A percentile compares a stretch with the other conserved stretches of the same genome.
These are phyloP conservation scores for Acanthopagrus latus DNA, from an alignment of 2,797 vertebrate species.

Conservation along the genomic window DNA sequence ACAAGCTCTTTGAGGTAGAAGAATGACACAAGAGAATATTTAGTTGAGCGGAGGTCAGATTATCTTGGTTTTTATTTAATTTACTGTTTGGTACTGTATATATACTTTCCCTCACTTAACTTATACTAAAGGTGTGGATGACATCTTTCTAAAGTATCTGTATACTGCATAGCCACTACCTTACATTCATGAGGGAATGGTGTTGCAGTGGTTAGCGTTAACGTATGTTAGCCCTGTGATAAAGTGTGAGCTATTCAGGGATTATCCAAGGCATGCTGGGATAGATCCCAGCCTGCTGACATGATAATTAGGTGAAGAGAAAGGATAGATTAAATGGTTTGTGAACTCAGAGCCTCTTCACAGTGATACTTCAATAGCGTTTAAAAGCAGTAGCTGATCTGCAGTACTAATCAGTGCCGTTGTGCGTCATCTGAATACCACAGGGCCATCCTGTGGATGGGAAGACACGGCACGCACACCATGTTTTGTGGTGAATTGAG, in stretches of 20 bases:
- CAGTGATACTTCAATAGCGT: no score
- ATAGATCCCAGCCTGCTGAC: background rate
- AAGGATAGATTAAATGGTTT: background rate
- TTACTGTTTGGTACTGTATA: background rate
- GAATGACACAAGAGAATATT: background rate
- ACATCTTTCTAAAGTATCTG: background rate
- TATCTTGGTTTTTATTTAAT: background rate
- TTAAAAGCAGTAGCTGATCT: background rate
- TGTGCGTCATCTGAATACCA: background rate
- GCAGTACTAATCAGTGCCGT: no score
- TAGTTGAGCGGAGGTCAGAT: constrained; percentile 1
- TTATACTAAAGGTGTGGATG: background rate
- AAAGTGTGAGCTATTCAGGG: background rate
- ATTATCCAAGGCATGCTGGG: background rate
- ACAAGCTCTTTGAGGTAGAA: constrained; percentile 22
- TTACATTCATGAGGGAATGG: background rate
- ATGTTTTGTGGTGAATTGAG: background rate
- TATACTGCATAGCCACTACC: background rate
- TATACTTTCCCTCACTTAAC: background rate
- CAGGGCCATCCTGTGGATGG: background rate
- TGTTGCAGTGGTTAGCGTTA: no score
- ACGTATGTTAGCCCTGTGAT: background rate
- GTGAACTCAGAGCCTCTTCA: background rate
- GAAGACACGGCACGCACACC: background rate
- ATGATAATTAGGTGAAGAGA: background rate